Conservation (phyloP, 2,113 vertebrate species). For the Zapus hudsonius region DNA sequence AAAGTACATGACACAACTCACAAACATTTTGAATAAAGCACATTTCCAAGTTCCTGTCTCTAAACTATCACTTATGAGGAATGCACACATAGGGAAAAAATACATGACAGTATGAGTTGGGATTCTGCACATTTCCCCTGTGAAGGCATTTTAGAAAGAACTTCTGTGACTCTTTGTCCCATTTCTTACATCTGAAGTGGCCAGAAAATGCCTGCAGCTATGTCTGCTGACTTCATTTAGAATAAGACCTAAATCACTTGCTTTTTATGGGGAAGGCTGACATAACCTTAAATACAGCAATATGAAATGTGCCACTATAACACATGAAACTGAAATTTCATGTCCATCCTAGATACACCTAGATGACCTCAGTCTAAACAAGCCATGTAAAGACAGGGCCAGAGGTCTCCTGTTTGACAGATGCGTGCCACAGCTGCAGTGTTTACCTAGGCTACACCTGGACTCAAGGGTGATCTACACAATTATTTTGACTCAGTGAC, state of each 20-base stretch:
- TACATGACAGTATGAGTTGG: neutral
- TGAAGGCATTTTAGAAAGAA: neutral
- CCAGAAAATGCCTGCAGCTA: neutral
- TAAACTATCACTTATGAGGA: neutral
- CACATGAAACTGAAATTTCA: constrained; percentile 35
- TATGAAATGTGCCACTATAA: constrained; percentile 17
- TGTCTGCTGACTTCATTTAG: constrained; percentile 24
- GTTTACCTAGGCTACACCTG: constrained; percentile 66
- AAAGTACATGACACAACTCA: neutral
- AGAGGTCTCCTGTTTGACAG: constrained; percentile 66
- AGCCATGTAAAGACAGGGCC: constrained; percentile 58
- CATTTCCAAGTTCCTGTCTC: neutral
- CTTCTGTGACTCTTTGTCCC: accelerated
- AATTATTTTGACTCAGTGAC: constrained; percentile 80
- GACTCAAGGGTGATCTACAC: constrained; percentile 76
- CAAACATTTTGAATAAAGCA: neutral
- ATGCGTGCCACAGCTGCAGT: constrained; percentile 57
- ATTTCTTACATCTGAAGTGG: neutral
- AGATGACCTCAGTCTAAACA: constrained; percentile 55
- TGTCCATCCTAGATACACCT: constrained; percentile 41
- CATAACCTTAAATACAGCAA: neutral
- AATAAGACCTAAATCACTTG: constrained; percentile 37
- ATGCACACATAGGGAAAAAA: neutral
- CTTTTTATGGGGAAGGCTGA: constrained; percentile 34
- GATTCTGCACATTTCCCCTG: neutral